Evolutionary conservation across 1,140 invertebrate species (phyloP), one percentile per base, ranked within the genome.

Genomic region (Zaprionus ornatus): DNA sequence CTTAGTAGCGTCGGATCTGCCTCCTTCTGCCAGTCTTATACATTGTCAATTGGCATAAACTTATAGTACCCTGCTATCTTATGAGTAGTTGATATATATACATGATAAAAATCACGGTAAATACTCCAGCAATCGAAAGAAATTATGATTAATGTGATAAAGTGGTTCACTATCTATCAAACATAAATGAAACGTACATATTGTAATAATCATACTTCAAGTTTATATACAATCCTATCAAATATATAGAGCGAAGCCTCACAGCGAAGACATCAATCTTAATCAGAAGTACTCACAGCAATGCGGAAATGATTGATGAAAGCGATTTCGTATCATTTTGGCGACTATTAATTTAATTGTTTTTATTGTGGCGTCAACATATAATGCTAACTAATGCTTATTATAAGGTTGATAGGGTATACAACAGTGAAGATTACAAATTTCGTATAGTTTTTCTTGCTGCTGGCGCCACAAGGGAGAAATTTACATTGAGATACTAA

Each of bases 191-290:
- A 40, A 40, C 37, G n/a, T 48, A n/a, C n/a, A 19, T 19, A 48
- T 17, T 48, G n/a, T 50, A 21, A 23, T 50, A 50, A 50, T 50
- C 13, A 23, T 23, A 50, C 45, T 21, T 50, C 19, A 21, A 50
- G 52, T 55, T 25, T 55, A 55, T 55, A 27, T 45, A 45, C 40
- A 45, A 45, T 45, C 40, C 52, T 50, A 50, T 50, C 17, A 19
- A 5, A 40, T 50, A 50, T 19, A 67, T 45, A 67, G 54, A 45
- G 40, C 40, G 40, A 67, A 59, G 64, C 29, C 64, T 59, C 23
- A n/a, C 42, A 67, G 42, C 21, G 64, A 67, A 32, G 64, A 32
- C 64, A 67, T 57, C 64, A 45, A 59, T 45, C 37, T 67, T 23
- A 45, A 35, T 57, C n/a, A 29, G 54, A 67, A 59, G 64, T 56